Evolutionary conservation across 2,888 invertebrate genomes (phyloP), one percentile per base, ranked within the genome.

Genomic region (Spilosoma lubricipeda): DNA sequence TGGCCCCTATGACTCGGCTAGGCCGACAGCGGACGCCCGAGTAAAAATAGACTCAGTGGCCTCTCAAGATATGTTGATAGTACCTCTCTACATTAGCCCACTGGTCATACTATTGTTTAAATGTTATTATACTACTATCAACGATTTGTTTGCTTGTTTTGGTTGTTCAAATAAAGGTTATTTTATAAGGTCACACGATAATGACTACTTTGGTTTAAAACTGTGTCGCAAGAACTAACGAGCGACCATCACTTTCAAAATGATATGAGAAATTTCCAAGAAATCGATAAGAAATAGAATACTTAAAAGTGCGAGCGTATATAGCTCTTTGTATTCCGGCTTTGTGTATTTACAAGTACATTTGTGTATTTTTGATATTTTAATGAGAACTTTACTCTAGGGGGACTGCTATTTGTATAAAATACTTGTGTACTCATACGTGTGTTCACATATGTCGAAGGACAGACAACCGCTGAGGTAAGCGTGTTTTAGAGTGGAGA

Each of bases 31-130:
- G 79, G 80, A 82, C 84, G 82, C 71, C 82, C 82, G 86, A 67
- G 90, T 93, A 93, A 91, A 93, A 94, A 94, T 93, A 94, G 93
- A 92, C 88, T 81, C 85, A 78, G 82, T 84, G 83, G 82, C 85
- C 87, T 85, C 87, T 80, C 75, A 81, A 86, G 88, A 88, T 89
- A 86, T 75, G 75, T 72, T 74, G 80, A 86, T 86, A 83, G 77
- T 74, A 63, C 72, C 76, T 80, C 69, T 52, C 64, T 64, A 74
- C 69, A 77, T 77, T 79, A 82, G 68, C 71, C 76, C 77, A 82
- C 75, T 77, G 71, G 71, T 76, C 71, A 76, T 67, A 45, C 59
- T 64, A 63, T 42, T 72, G 63, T 72, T 67, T 36, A 59, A 20
- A n/a, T 33, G 23, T 59, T 18, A 69, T 63, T 63, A n/a, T 56